Evolutionary conservation across 1,140 invertebrate species (phyloP), one percentile per base, ranked within the genome.

Genomic region (Drosophila kurseongensis): DNA sequence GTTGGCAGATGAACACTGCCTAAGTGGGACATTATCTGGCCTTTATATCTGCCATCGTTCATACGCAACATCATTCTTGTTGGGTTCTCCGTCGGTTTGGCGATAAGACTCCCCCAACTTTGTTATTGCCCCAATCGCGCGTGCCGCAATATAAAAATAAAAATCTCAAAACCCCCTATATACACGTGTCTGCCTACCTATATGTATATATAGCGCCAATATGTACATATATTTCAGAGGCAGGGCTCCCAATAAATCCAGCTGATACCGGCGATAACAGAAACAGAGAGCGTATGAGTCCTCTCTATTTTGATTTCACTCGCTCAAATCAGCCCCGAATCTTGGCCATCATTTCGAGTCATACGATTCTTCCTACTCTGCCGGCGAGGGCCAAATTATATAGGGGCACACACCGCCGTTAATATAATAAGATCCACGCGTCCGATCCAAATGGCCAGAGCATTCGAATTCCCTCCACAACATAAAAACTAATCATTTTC

Each of bases 141-240:
- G 73, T 75, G 71, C 73, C 72, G 41, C 35, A 54, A 67, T 59
- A 76, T 76, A 76, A 47, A 75, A 76, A 76, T 76, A 76, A 59
- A 76, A 76, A 76, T 76, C 72, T 59, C 13, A 54, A 76, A 76
- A 48, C 47, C 54, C 47, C 32, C 44, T 14, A 48, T 62, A 61
- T 23, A 67, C 36, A 59, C 52, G 48, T 58, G 61, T 48, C 32
- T 38, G 40, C 35, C 50, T 51, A 58, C 13, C 12, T 41, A 36
- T 16, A 51, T 10, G 14, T n/a, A 14, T 51, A 10, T 51, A 41
- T 16, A 32, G 5, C 14, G 10, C 35, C 16, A 45, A 32, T 18
- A 35, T 55, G 9, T 55, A 23, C 3, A 23, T 23, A 14, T 41
- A 45, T 29, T 40, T 13, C 8, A 41, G 72, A 65, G 35, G 9